These are phyloP conservation scores for Hippoglossus stenolepis DNA, from an alignment of 2,113 vertebrate genomes.

Conservation along the genomic window DNA sequence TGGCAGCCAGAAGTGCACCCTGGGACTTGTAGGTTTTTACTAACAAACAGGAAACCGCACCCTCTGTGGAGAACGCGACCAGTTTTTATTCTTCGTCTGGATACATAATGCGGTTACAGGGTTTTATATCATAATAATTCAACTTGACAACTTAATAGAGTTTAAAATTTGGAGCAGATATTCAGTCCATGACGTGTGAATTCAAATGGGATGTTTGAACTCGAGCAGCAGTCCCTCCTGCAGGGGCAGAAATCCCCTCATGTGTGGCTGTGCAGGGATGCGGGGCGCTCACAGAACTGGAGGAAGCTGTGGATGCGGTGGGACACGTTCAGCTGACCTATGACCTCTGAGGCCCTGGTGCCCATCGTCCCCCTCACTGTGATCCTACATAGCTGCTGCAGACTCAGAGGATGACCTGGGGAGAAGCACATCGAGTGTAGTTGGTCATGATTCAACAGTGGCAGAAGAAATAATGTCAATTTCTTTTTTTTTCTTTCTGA, in stretches of 20 bases:
- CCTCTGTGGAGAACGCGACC: too few species aligned
- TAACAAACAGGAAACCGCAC: background rate
- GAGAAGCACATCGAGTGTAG: background rate
- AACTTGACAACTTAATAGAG: too few species aligned
- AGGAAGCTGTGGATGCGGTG: conserved; percentile 85
- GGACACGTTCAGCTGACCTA: conserved; percentile 84
- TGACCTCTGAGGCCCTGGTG: conserved; percentile 77
- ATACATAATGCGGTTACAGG: background rate
- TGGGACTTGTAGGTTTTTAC: conserved; percentile 68
- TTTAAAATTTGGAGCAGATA: too few species aligned
- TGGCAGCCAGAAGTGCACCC: background rate
- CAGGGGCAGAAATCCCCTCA: background rate
- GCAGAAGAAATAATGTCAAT: too few species aligned
- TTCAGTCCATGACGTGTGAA: background rate
- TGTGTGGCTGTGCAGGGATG: background rate
- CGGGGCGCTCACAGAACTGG: conserved; percentile 71
- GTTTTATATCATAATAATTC: background rate
- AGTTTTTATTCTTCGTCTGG: background rate
- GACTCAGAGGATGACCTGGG: conserved; percentile 86
- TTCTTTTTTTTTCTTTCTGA: too few species aligned
- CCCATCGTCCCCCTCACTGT: conserved; percentile 81
- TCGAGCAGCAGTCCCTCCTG: background rate
- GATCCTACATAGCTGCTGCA: conserved; percentile 91
- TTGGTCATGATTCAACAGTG: too few species aligned
- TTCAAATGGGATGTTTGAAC: background rate